Conservation (phyloP, 2,888 invertebrate genomes). For the Macaria notata region DNA sequence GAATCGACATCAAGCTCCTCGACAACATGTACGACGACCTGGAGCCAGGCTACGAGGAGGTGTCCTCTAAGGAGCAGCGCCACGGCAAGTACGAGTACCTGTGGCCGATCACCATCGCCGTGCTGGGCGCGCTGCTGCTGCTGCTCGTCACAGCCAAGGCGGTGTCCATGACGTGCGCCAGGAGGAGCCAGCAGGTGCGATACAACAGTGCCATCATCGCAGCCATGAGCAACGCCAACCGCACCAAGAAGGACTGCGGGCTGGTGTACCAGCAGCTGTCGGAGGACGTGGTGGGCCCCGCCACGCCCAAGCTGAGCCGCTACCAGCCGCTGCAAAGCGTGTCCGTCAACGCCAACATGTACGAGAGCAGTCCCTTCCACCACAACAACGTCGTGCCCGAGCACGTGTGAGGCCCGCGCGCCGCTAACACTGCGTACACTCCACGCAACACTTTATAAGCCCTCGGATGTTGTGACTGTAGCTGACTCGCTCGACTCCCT, state of each 20-base stretch:
- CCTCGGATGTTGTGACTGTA: too few relatives aligned
- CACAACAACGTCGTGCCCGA: slow-evolving; percentile 84
- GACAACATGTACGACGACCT: slow-evolving; percentile 58
- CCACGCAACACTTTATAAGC: slow-evolving; percentile 11
- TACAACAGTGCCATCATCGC: slow-evolving; percentile 80
- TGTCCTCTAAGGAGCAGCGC: slow-evolving; percentile 61
- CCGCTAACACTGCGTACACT: slow-evolving; percentile 73
- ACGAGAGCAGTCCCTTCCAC: slow-evolving; percentile 84
- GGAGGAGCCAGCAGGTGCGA: slow-evolving; percentile 63
- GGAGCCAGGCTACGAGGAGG: slow-evolving; percentile 56
- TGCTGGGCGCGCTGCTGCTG: slow-evolving; percentile 80
- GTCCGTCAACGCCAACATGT: slow-evolving; percentile 73
- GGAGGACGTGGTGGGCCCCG: slow-evolving; percentile 87
- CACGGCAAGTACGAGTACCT: slow-evolving; percentile 78
- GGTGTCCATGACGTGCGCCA: slow-evolving; percentile 66
- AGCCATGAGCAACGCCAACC: slow-evolving; percentile 77
- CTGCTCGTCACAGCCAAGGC: slow-evolving; percentile 79
- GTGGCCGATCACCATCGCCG: slow-evolving; percentile 82
- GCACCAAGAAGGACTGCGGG: slow-evolving; percentile 86
- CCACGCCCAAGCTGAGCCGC: slow-evolving; percentile 86
- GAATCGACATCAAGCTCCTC: slow-evolving; percentile 62
- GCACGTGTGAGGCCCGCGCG: slow-evolving; percentile 75
- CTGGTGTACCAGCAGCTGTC: slow-evolving; percentile 90
- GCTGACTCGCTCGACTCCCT: too few relatives aligned
- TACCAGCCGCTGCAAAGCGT: slow-evolving; percentile 82